Evolutionary conservation across 2,797 vertebrate genomes (phyloP).

Genomic region (Carcharodon carcharias): DNA sequence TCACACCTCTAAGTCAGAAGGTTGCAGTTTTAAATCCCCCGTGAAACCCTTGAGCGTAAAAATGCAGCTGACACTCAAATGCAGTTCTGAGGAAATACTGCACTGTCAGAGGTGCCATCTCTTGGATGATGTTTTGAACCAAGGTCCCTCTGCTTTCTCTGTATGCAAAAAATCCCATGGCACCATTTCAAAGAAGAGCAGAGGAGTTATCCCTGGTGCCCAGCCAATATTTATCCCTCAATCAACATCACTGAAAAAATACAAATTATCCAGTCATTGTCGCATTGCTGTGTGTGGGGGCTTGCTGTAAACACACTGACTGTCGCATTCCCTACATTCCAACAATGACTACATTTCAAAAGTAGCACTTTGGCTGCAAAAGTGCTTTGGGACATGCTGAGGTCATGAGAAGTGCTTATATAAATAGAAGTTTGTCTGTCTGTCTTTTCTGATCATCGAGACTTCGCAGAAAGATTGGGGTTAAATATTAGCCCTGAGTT

Average conservation of each 20-base stretch:
- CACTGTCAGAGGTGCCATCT: background rate
- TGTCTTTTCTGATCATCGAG: background rate
- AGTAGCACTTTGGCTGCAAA: background rate
- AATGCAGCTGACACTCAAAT: background rate
- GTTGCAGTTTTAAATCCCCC: too few relatives aligned
- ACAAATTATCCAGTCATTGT: too few relatives aligned
- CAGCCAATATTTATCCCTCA: background rate
- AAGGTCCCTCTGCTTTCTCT: background rate
- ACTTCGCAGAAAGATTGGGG: background rate
- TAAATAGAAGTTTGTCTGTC: background rate
- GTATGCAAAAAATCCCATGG: background rate
- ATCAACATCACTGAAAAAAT: background rate
- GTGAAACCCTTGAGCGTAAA: background rate
- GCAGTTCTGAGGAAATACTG: background rate
- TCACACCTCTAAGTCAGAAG: background rate
- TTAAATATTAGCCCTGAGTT: background rate
- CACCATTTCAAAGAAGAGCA: background rate
- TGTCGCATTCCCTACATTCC: background rate
- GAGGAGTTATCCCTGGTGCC: background rate
- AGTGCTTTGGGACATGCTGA: background rate
- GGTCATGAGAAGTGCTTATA: background rate
- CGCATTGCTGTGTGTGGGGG: too few relatives aligned
- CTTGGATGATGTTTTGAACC: background rate
- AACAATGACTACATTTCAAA: too few relatives aligned
- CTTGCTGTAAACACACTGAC: background rate